Evolutionary conservation across 2,797 vertebrate species (phyloP), one percentile per base, ranked within the genome.

Genomic region (Crocidura indochinensis): DNA sequence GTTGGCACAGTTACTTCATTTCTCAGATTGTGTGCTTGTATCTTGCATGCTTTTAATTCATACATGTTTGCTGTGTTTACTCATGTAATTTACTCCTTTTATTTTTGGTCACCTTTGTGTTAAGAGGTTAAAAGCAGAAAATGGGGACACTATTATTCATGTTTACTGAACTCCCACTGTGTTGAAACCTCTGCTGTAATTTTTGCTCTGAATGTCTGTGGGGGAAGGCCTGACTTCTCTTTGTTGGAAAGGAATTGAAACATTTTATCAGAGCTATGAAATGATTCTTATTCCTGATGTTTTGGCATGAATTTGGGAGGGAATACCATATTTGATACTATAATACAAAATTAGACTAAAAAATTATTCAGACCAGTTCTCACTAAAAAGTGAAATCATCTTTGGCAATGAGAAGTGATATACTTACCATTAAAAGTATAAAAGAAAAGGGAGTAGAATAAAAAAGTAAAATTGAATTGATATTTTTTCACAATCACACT

Each of bases 211-310:
- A 68, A 60, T 24, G 15, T 22, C 73, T 78, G 9, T n/a, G 8
- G 20, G 38, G 1, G 60, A 72, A 60, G 19, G 46, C 15, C n/a
- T 56, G 44, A 17, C 64, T 80, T 82, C 47, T 92, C n/a, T 0
- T 9, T 62, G n/a, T 84, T 6, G 17, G 31, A 91, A 85, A 84
- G 22, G 72, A 72, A 51, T 85, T 71, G 60, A 81, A 56, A 69
- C 44, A 31, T 46, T 82, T 76, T 49, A 67, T 89, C 76, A 87
- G 46, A 91, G 64, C 74, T 44, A 24, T 49, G 83, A 77, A 78
- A 67, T 44, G 20, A 47, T 78, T 19, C 64, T 74, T 74, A 64
- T 80, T 82, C 81, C 80, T 81, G 27, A 90, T 87, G 14, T 46
- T 31, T 78, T 81, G 83, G 67, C 47, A 60, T 90, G 72, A 62